These are phyloP conservation scores for Eutolmus rufibarbis DNA, from an alignment of 2,888 invertebrate species.

Conservation along the genomic window DNA sequence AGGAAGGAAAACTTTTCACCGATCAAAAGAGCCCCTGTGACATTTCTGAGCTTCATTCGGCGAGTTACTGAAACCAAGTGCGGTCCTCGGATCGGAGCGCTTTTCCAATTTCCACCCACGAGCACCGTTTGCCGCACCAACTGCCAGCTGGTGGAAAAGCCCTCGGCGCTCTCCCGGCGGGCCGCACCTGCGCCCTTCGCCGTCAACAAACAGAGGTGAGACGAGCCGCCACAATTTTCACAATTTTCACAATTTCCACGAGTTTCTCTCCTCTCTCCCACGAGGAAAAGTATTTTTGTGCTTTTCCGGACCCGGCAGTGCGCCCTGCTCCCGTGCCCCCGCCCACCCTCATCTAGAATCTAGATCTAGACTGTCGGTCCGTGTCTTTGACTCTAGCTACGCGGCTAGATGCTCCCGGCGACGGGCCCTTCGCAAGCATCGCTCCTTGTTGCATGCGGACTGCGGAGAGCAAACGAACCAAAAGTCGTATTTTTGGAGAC, in stretches of 20 bases:
- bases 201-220: neutral
- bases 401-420: neutral
- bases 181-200: conserved; percentile 22
- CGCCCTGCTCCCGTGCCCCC: neutral
- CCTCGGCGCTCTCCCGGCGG: neutral
- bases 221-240: too few relatives aligned
- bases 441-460: neutral
- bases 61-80: conserved; percentile 27
- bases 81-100: neutral
- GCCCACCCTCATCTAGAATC: too few relatives aligned
- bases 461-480: neutral
- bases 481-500: neutral
- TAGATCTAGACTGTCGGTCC: neutral
- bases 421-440: neutral
- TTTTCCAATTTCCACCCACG: neutral
- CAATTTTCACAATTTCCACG: neutral
- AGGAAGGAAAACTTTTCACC: neutral
- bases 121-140: neutral
- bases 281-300: conserved; percentile 4
- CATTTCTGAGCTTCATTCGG: conserved; percentile 40
- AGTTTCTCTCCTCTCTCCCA: neutral
- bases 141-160: neutral
- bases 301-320: neutral
- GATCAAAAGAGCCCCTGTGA: neutral
- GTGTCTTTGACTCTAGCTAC: neutral